Base-by-base conservation (phyloP, 2,113 vertebrate genomes). In the Cavia porcellus region DNA sequence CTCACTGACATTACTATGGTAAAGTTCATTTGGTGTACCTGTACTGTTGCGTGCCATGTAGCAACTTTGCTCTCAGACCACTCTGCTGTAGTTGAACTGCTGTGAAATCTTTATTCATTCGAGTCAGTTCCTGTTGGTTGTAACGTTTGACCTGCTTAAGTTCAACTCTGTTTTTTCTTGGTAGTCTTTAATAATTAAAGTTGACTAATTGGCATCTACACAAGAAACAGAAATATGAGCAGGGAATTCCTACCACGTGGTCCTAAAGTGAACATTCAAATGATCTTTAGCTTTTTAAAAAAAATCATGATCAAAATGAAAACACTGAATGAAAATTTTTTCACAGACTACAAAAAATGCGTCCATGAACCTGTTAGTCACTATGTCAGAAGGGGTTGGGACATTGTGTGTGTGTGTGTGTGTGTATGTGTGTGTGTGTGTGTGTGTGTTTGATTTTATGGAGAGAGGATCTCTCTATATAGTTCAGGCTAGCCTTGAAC, bases 181-280 rank as follows among this genome's bases (percentile, higher is more conserved):
- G 62, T 83, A 59, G 61, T 85, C 28, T 61, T 96, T n/a, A 96
- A 2, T n/a, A 86, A 13, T 93, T 96, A 80, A 81, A 66, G 42
- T 92, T 96, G 52, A 30, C 45, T 95, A 95, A 85, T 96, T 95
- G 79, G 45, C 19, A 81, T 35, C 32, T 96, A 72, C 32, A 74
- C 50, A 61, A 47, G 35, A 96, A 68, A 80, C 24, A 52, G 5
- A 91, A 50, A 92, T 90, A 20, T 50, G n/a, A 95, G 9, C 64
- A 59, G 79, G 87, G 74, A 96, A 75, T 68, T 92, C 42, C 35
- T 83, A 22, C 47, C 35, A 74, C 61, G 96, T 93, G 59, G 61
- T 86, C 25, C 83, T 96, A 95, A 95, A 61, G 32, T 55, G 5
- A 3, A 88, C 38, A 82, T 86, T 93, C n/a, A 86, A 0, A 55